These are phyloP conservation scores for Cataglyphis hispanica DNA, from an alignment of 1,140 invertebrate species.

Conservation along the genomic window DNA sequence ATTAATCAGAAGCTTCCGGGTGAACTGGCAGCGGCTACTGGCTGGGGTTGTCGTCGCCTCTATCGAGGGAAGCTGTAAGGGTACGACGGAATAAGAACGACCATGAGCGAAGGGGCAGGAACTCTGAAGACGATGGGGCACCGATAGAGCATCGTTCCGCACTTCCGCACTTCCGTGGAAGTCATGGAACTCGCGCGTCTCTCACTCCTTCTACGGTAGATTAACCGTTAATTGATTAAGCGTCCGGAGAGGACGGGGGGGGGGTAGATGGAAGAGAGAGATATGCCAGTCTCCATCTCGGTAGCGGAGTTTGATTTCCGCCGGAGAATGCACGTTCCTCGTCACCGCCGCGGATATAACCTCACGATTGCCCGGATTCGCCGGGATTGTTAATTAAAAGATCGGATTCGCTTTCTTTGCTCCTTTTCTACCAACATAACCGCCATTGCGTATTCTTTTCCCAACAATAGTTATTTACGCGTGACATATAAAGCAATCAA, in stretches of 20 bases:
- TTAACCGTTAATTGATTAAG: slow-evolving; percentile 80
- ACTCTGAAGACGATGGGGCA: background rate
- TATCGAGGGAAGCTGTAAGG: background rate
- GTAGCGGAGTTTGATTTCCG: slow-evolving; percentile 75
- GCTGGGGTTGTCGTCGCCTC: background rate
- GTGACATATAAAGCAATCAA: background rate
- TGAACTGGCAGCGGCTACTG: slow-evolving; percentile 44
- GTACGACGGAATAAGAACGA: slow-evolving; percentile 15
- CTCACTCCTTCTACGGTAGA: slow-evolving; percentile 63
- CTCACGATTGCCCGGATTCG: slow-evolving; percentile 25
- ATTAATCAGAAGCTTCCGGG: slow-evolving; percentile 66
- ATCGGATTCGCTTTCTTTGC: background rate
- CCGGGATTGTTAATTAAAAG: slow-evolving; percentile 35
- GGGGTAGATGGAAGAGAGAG: background rate
- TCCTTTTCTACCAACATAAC: background rate
- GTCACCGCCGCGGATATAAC: slow-evolving; percentile 63
- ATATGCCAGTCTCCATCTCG: slow-evolving; percentile 64
- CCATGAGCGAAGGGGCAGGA: background rate
- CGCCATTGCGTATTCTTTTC: background rate
- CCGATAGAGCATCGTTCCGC: slow-evolving; percentile 28
- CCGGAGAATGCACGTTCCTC: slow-evolving; percentile 69
- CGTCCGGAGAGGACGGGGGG: slow-evolving; percentile 50
- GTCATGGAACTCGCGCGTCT: slow-evolving; percentile 27
- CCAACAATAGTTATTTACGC: slow-evolving; percentile 19
- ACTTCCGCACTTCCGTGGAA: slow-evolving; percentile 28